Conservation (phyloP, 2,797 vertebrate genomes). For the Parauchenoglanis ngamensis region DNA sequence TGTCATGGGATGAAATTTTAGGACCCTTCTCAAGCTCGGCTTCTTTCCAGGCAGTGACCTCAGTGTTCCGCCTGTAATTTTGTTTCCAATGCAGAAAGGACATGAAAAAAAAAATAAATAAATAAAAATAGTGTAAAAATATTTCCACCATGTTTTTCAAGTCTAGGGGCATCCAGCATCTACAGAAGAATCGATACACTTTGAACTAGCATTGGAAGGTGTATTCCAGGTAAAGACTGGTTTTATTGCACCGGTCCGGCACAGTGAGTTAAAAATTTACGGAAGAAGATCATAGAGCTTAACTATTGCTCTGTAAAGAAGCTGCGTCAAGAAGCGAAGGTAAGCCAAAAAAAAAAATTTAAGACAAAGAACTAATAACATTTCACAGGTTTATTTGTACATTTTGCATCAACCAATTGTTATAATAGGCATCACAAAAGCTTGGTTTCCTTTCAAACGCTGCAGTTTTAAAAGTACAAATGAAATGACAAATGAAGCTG, state of each 20-base stretch:
- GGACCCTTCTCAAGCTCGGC: constrained; percentile 18
- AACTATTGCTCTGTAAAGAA: background rate
- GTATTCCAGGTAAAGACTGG: constrained; percentile 20
- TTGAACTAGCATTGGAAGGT: constrained; percentile 37
- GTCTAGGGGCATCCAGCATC: constrained; percentile 38
- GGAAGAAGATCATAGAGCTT: background rate
- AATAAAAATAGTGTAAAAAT: background rate
- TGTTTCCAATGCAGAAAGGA: constrained; percentile 50
- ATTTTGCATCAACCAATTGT: background rate
- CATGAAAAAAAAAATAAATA: background rate
- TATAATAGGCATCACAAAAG: background rate
- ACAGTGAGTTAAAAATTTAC: background rate
- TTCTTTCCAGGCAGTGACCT: constrained; percentile 50
- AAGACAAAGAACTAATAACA: background rate
- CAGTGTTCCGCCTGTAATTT: constrained; percentile 48
- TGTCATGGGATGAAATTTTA: constrained; percentile 9
- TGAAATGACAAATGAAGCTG: no score
- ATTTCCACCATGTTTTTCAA: background rate
- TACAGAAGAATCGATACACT: constrained; percentile 61
- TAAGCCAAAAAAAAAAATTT: background rate
- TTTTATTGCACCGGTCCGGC: background rate
- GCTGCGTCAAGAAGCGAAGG: background rate
- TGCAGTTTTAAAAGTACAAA: background rate
- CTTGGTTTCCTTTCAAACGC: background rate
- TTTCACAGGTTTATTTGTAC: background rate